phyloP scores from a whole-genome alignment of 2,113 vertebrate species.

The Galbula dea region DNA sequence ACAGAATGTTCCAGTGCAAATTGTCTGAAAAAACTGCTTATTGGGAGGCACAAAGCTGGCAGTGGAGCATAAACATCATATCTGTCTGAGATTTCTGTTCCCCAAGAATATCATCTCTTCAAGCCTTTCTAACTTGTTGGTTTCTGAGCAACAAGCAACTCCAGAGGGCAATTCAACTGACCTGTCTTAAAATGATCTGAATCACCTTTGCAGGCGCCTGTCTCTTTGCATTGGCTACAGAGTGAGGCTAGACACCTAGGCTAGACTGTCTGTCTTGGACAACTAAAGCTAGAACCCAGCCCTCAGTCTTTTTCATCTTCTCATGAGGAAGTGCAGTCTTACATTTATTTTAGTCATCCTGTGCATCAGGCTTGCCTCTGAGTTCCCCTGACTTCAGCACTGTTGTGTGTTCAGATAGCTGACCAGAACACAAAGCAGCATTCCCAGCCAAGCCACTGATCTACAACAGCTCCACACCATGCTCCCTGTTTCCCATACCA shows the following conservation, averaged over 20 bases:
- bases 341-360: background rate
- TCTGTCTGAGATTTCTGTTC: background rate
- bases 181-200: background rate
- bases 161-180: background rate
- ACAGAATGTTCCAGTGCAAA: background rate
- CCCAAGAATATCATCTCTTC: background rate
- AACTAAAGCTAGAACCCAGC: background rate
- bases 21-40: background rate
- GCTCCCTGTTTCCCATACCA: background rate
- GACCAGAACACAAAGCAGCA: background rate
- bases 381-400: background rate
- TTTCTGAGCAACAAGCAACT: background rate
- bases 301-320: background rate
- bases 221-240: background rate
- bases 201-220: background rate
- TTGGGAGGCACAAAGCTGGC: background rate
- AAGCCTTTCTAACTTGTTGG: background rate
- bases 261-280: background rate
- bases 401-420: background rate
- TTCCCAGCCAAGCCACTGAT: background rate
- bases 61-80: accelerated
- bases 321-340: background rate
- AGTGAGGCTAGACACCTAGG: background rate
- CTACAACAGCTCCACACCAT: background rate
- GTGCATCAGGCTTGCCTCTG: background rate